Evolutionary conservation across 2,113 vertebrate genomes (phyloP).

Genomic region (Osmerus eperlanus): DNA sequence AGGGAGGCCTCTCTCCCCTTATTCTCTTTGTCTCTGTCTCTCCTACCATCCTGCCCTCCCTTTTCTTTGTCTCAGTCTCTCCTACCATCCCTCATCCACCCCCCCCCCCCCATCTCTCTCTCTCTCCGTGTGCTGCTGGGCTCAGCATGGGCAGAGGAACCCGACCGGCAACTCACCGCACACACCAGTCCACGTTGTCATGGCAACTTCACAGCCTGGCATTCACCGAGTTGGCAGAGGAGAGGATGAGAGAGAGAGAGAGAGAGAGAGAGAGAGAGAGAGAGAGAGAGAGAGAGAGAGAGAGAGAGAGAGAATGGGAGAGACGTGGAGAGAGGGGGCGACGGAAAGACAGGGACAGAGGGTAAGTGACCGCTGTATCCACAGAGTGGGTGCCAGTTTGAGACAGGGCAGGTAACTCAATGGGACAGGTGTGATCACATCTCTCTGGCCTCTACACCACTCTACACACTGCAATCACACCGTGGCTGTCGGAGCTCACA

Average conservation of each 20-base stretch:
- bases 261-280: neutral
- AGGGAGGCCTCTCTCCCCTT: constrained; percentile 9
- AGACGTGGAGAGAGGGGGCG: too few relatives aligned
- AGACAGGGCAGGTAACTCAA: too few relatives aligned
- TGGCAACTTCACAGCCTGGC: constrained; percentile 48
- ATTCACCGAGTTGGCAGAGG: constrained; percentile 30
- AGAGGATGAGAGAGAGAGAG: constrained; percentile 1
- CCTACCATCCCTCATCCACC: neutral
- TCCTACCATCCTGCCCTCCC: too few relatives aligned
- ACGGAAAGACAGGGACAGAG: too few relatives aligned
- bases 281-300: neutral
- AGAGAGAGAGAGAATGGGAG: too few relatives aligned
- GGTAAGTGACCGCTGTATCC: too few relatives aligned
- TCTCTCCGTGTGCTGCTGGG: constrained; percentile 16
- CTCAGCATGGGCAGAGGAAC: constrained; percentile 37
- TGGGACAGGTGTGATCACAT: too few relatives aligned
- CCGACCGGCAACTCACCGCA: constrained; percentile 27
- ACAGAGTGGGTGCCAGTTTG: too few relatives aligned
- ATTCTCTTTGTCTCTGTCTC: neutral
- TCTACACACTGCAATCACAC: too few relatives aligned
- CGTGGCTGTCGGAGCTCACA: too few relatives aligned
- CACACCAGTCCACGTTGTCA: constrained; percentile 38
- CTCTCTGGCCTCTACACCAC: too few relatives aligned
- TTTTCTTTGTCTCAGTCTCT: neutral
- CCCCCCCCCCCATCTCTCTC: neutral